Percentiles rank a stretch among this genome's conserved stretches.
Evolutionary conservation across 2,888 invertebrate genomes (phyloP).

Genomic region (Abrostola tripartita): DNA sequence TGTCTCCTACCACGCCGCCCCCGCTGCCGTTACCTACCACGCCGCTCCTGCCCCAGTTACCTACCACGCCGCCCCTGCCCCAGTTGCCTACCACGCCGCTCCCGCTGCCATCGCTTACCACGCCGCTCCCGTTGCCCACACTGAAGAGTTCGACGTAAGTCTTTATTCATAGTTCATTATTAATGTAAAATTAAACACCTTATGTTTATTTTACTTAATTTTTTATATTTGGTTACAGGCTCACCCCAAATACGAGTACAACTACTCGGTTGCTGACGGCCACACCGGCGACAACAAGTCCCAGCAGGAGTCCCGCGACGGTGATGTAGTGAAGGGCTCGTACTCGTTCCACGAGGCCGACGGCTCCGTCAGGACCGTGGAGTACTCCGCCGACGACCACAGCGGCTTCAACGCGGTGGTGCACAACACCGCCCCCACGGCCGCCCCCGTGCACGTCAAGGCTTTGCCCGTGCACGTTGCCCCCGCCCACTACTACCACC

Average conservation of each 20-base stretch:
- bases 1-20: slow-evolving; percentile 65
- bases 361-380: slow-evolving; percentile 75
- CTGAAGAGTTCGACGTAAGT: slow-evolving; percentile 29
- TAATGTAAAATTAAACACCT: no score
- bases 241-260: slow-evolving; percentile 67
- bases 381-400: slow-evolving; percentile 77
- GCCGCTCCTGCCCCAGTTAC: slow-evolving; percentile 18
- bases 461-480: slow-evolving; percentile 51
- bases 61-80: slow-evolving; percentile 53
- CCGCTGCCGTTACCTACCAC: slow-evolving; percentile 43
- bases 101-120: slow-evolving; percentile 62
- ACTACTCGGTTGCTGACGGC: slow-evolving; percentile 78
- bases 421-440: slow-evolving; percentile 56
- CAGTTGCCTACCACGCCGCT: slow-evolving; percentile 40
- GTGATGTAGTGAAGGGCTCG: slow-evolving; percentile 76
- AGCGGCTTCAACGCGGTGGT: slow-evolving; percentile 67
- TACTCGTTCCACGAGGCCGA: slow-evolving; percentile 77
- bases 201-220: not conserved
- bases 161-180: no score
- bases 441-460: slow-evolving; percentile 53
- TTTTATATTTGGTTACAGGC: slow-evolving; percentile 4
- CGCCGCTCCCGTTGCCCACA: slow-evolving; percentile 61
- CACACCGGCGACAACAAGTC: slow-evolving; percentile 80
- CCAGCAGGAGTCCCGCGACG: slow-evolving; percentile 75
- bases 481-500: slow-evolving; percentile 35